phyloP scores from a whole-genome alignment of 2,888 invertebrate species.

The Volucella inflata region DNA sequence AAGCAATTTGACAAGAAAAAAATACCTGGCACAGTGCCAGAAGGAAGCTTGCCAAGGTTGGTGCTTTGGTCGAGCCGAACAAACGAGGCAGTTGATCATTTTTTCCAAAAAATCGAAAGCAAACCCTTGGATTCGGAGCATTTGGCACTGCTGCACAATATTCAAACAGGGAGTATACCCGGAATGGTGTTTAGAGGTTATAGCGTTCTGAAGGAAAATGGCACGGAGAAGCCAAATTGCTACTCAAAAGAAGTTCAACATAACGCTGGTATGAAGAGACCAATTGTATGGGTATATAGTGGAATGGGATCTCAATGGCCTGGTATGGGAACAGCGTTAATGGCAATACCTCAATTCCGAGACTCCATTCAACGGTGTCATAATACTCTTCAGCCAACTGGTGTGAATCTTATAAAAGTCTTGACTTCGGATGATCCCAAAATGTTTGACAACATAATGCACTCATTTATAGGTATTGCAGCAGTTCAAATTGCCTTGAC shows the following conservation, averaged over 20 bases:
- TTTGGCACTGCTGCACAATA: constrained; percentile 85
- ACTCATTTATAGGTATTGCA: constrained; percentile 89
- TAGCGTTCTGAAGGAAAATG: constrained; percentile 83
- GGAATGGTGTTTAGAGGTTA: constrained; percentile 90
- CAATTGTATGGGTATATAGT: constrained; percentile 94
- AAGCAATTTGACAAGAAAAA: constrained; percentile 75
- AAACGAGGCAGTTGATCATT: constrained; percentile 87
- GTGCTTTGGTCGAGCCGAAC: constrained; percentile 90
- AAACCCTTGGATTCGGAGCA: constrained; percentile 86
- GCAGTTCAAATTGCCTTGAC: constrained; percentile 86
- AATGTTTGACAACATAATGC: constrained; percentile 87
- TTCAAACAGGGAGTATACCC: constrained; percentile 85
- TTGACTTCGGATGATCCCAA: constrained; percentile 86
- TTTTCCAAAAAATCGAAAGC: constrained; percentile 86
- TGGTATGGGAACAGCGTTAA: constrained; percentile 91
- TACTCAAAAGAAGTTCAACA: constrained; percentile 85
- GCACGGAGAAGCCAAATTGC: constrained; percentile 77
- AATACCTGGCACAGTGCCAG: constrained; percentile 85
- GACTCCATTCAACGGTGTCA: constrained; percentile 87
- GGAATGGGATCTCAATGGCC: constrained; percentile 95
- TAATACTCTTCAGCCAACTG: constrained; percentile 85
- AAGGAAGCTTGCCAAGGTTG: constrained; percentile 88
- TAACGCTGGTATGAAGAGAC: constrained; percentile 86
- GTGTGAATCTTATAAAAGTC: constrained; percentile 86
- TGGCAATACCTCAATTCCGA: constrained; percentile 89